Evolutionary conservation across 2,888 invertebrate species (phyloP), one percentile per base, ranked within the genome.

Genomic region (Drymonia ruficornis): DNA sequence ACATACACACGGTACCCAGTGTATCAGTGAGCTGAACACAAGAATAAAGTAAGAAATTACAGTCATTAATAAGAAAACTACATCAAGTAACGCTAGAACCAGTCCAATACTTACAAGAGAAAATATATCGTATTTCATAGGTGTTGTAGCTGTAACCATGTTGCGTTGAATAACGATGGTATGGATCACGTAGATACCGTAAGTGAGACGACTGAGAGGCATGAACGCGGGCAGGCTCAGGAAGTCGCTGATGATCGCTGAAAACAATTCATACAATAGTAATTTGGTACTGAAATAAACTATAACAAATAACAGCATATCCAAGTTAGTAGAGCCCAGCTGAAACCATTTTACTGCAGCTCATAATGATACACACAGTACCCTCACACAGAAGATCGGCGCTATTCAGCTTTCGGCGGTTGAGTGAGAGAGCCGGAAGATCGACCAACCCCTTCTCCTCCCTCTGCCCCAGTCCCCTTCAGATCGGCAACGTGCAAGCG

Each of bases 181-280:
- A 16, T 72, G 72, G 1, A 52, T 50, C 19, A 72, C 42, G 48
- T 70, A 72, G 3, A 72, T 48, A 1, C 68, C 65, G 45, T 72
- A 72, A 0, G 68, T 59, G 1, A 72, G 61, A 1, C 61, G 59
- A 7, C 70, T 58, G 6, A 68, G 55, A 0, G 68, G 66, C 4
- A 59, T 60, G 48, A 58, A 61, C 13, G 44, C 43, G 4, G 59
- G 13, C 34, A 59, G 44, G 15, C 57, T 53, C 0, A 72, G 42
- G 12, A 71, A 47, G 0, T 56, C 13, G 7, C 47, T 47, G 11
- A 72, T 50, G 0, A 66, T 0, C 5, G 72, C 72, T 72, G 56
- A 8, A 68, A 63, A 23, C 0, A 28, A 36, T 36, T 36, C n/a
- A 36, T n/a, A 36, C n/a, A 6, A n/a, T n/a, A 13, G n/a, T n/a